Percentiles rank a stretch among this genome's conserved stretches.
Evolutionary conservation across 2,888 invertebrate species (phyloP).

Genomic region (Ormyrus rosae): DNA sequence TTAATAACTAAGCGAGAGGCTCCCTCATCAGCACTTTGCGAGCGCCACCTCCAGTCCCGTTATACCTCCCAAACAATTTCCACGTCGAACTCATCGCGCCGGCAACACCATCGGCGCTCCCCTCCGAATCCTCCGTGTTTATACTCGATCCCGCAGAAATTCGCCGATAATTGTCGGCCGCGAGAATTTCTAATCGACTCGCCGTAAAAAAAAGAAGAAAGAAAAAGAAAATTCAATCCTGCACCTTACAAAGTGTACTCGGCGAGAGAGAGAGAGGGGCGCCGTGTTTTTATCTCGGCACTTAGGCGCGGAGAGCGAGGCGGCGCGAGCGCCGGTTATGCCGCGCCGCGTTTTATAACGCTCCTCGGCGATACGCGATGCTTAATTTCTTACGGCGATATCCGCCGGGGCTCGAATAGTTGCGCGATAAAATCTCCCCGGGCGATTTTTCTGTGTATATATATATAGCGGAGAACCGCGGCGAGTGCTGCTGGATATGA

Average conservation of each 20-base stretch:
- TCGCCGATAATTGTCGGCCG: no score
- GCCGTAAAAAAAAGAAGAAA: neutral
- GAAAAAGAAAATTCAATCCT: no score
- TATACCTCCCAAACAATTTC: no score
- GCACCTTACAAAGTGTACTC: neutral
- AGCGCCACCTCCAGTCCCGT: no score
- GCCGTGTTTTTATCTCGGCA: constrained; percentile 20
- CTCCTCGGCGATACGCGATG: neutral
- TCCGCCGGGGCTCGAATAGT: neutral
- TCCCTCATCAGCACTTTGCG: no score
- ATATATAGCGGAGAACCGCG: no score
- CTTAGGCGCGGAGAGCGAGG: neutral
- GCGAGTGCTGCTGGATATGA: no score
- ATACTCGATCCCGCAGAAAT: no score
- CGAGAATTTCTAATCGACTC: neutral
- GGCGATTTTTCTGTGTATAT: constrained; percentile 19
- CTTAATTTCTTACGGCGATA: constrained; percentile 33
- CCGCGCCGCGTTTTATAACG: constrained; percentile 29
- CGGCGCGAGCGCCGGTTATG: constrained; percentile 5
- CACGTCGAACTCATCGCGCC: no score
- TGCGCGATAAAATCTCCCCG: constrained; percentile 12
- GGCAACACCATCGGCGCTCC: no score
- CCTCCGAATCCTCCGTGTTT: no score
- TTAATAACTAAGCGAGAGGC: no score
- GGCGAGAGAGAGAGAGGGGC: neutral